Evolutionary conservation across 2,113 vertebrate species (phyloP).

Genomic region (Ceratotherium simum): DNA sequence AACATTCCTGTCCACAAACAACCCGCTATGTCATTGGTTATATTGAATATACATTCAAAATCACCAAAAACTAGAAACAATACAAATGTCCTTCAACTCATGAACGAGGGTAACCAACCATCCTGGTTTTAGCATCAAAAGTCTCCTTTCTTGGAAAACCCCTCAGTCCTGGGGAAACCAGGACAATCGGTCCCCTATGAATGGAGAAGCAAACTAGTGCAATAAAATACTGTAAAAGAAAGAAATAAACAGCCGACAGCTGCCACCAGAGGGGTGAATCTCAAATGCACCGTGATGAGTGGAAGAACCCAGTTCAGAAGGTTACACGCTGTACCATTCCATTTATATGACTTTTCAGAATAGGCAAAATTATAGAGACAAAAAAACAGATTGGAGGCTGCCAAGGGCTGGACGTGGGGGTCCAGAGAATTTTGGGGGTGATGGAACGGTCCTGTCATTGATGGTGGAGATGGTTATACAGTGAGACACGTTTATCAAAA

Average conservation of each 20-base stretch:
- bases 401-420: too few species aligned
- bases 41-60: neutral
- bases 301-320: neutral
- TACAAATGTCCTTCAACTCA: neutral
- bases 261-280: rapidly evolving
- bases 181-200: too few species aligned
- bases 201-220: neutral
- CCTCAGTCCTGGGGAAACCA: rapidly evolving
- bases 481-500: neutral
- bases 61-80: neutral
- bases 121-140: rapidly evolving
- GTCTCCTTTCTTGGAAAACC: neutral
- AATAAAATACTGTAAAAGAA: rapidly evolving
- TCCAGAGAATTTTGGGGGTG: neutral
- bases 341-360: neutral
- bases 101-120: neutral
- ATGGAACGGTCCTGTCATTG: neutral
- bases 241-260: rapidly evolving
- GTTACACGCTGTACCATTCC: rapidly evolving
- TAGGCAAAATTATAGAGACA: neutral
- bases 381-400: neutral
- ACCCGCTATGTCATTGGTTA: neutral
- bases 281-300: rapidly evolving
- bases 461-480: rapidly evolving
- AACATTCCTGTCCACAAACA: neutral